These are phyloP conservation scores for Cataglyphis altisquamis DNA, from an alignment of 2,888 invertebrate species.

Conservation along the genomic window DNA sequence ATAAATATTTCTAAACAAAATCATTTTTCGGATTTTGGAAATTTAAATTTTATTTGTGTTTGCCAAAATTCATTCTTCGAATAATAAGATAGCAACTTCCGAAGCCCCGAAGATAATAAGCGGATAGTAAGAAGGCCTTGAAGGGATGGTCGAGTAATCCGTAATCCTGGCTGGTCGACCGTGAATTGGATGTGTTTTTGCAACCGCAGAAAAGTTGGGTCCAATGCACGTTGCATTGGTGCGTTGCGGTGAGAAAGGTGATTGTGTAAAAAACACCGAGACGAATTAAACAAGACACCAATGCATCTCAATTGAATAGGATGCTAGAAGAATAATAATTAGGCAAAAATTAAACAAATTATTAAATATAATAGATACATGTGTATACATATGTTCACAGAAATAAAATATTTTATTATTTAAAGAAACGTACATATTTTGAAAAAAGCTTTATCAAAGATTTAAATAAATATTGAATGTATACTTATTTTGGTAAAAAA, in stretches of 20 bases:
- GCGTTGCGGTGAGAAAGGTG: conserved; percentile 61
- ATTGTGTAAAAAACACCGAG: conserved; percentile 13
- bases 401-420: neutral
- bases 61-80: neutral
- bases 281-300: neutral
- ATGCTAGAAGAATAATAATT: neutral
- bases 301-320: neutral
- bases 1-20: neutral
- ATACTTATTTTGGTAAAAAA: neutral
- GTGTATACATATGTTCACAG: neutral
- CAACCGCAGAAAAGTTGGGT: conserved; percentile 75
- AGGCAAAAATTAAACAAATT: neutral
- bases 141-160: conserved; percentile 62
- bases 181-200: conserved; percentile 72
- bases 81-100: conserved; percentile 45
- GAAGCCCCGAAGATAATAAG: conserved; percentile 46
- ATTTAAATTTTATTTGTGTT: neutral
- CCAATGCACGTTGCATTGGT: conserved; percentile 62
- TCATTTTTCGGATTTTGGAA: neutral
- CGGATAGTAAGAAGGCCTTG: conserved; percentile 74
- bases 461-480: neutral
- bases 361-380: neutral
- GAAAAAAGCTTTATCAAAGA: neutral
- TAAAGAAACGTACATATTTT: neutral
- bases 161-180: conserved; percentile 73